Conservation (phyloP, 2,888 invertebrate genomes). For the Polyommatus icarus region DNA sequence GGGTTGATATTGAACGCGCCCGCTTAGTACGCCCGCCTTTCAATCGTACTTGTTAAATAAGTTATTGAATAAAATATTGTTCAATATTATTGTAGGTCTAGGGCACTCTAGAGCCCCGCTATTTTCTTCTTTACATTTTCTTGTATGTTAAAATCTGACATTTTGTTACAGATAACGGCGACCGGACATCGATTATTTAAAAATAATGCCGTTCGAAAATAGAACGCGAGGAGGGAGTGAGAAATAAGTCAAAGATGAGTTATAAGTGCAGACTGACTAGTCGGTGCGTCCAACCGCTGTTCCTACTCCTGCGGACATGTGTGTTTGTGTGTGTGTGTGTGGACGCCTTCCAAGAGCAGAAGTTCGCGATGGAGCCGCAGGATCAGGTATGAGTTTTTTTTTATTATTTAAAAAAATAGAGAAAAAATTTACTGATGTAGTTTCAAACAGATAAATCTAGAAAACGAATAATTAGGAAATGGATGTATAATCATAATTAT, state of each 20-base stretch:
- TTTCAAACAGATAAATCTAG: too few relatives aligned
- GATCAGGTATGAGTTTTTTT: constrained; percentile 76
- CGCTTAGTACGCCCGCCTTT: too few relatives aligned
- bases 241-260: constrained; percentile 51
- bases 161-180: constrained; percentile 59
- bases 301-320: constrained; percentile 68
- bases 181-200: constrained; percentile 48
- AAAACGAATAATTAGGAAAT: too few relatives aligned
- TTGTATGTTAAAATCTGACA: background rate
- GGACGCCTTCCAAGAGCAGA: constrained; percentile 82
- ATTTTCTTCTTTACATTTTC: too few relatives aligned
- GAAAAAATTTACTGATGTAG: too few relatives aligned
- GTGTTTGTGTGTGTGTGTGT: constrained; percentile 56
- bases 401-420: too few relatives aligned
- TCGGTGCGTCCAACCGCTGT: constrained; percentile 66
- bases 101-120: too few relatives aligned
- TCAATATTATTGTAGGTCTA: too few relatives aligned
- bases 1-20: too few relatives aligned
- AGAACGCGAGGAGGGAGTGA: constrained; percentile 37
- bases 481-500: too few relatives aligned
- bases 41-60: too few relatives aligned
- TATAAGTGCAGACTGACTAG: constrained; percentile 57
- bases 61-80: too few relatives aligned
- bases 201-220: constrained; percentile 60
- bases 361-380: constrained; percentile 86